Base-by-base conservation (phyloP, 2,888 invertebrate species). In the Spisula subtruncata region DNA sequence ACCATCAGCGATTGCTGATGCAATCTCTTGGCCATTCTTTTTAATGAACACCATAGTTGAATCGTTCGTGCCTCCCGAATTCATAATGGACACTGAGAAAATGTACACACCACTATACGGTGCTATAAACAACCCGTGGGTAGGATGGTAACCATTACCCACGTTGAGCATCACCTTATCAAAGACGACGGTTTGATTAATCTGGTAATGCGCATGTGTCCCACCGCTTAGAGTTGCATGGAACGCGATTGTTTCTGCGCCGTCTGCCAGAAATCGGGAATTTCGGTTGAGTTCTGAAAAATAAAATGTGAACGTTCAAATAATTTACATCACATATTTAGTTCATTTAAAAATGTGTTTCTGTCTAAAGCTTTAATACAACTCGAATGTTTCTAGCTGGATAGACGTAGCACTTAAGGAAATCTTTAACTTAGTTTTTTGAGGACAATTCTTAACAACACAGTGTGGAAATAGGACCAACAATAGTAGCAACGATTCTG, bases 41-140 rank as follows among this genome's bases (percentile, higher is more conserved):
- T 25, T 81, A 0, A 81, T 46, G 25, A 46, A 48, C 4, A 81
- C 48, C 46, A 48, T 48, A 25, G 46, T 81, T 48, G 46, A 46
- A 14, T 81, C 46, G 20, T 2, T n/a, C n/a, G n/a, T 32, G 18
- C 32, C 12, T 35, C 2, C 5, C 12, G 41, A 0, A 51, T n/a
- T 32, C 75, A 84, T 75, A 1, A 84, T 51, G 1, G 84, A 84
- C 20, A 84, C 84, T 5, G 84, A 84, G 75, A 84, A 84, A 12
- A 84, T 75, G 32, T 84, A 84, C 20, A 84, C 16, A 29, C 84
- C 84, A 0, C 16, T 6, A 25, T 48, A 29, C 6, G 41, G 48
- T 6, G 84, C 75, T 4, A 75, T 48, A 48, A 84, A 84, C 8
- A 84, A 51, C 32, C 84, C 84, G 12, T 84, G 84, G 25, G 48